Conservation (phyloP, 2,888 invertebrate genomes). For the Athrips mouffetella region DNA sequence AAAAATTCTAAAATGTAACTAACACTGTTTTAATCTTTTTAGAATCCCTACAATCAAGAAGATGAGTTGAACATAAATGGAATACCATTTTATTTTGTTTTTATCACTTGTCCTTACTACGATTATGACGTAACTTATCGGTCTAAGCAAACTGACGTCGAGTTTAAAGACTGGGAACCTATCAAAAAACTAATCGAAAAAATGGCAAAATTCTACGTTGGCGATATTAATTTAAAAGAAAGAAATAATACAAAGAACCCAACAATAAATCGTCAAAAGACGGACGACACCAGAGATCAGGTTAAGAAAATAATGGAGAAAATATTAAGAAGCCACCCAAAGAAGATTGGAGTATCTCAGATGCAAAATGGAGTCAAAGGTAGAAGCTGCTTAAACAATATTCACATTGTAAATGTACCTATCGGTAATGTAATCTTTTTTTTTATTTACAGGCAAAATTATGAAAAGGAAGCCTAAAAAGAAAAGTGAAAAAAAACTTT, state of each 20-base stretch:
- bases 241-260: slow-evolving; percentile 26
- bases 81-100: slow-evolving; percentile 71
- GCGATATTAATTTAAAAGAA: slow-evolving; percentile 40
- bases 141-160: slow-evolving; percentile 66
- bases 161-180: slow-evolving; percentile 76
- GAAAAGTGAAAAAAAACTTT: neutral
- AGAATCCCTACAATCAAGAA: slow-evolving; percentile 30
- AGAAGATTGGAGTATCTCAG: slow-evolving; percentile 44
- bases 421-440: neutral
- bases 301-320: slow-evolving; percentile 61
- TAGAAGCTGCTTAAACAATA: no score
- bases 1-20: no score
- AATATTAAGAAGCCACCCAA: slow-evolving; percentile 53
- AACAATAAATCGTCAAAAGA: slow-evolving; percentile 19
- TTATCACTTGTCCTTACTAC: slow-evolving; percentile 73
- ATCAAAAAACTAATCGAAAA: slow-evolving; percentile 53
- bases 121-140: slow-evolving; percentile 75
- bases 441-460: neutral
- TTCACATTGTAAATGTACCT: slow-evolving; percentile 7
- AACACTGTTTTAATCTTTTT: no score
- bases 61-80: slow-evolving; percentile 31
- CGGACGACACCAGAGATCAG: slow-evolving; percentile 44
- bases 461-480: neutral
- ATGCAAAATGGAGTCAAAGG: slow-evolving; percentile 66
- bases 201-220: slow-evolving; percentile 48